Base-by-base conservation (phyloP, 2,888 invertebrate species). In the Pycnomerus fuliginosus region DNA sequence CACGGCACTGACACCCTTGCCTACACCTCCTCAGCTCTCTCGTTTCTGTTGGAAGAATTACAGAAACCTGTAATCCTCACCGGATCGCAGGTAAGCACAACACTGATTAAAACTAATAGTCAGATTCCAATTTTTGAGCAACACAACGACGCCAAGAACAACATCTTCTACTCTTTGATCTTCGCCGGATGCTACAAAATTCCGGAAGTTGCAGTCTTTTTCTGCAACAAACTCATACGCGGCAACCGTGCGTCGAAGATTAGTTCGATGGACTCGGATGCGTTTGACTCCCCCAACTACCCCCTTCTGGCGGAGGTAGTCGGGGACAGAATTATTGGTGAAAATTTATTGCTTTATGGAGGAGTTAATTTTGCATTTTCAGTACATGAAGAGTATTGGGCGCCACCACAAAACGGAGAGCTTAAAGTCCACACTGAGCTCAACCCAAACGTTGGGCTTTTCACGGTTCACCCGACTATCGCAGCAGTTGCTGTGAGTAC, bases 1-100 rank as follows among this genome's bases (percentile, higher is more conserved):
- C 97, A 98, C 67, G 98, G 98, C 0, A 98, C 94, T 0, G 98
- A 98, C 67, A 98, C 98, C 0, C 76, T 98, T 56, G 85, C 92
- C 3, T 98, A 96, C 70, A 96, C 97, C 0, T 93, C 98, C 0
- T 95, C 96, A 0, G 96, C 95, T 0, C 74, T 98, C 1, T 96
- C 96, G 0, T 98, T 96, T 69, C 96, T 98, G 92, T 79, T 97
- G 64, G 94, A 97, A 69, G 88, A 94, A 61, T 80, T 98, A 1
- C 91, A 92, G 8, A 98, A 98, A 72, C 85, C 91, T 3, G 86
- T 98, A 8, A 84, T 98, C 16, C 76, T 98, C 28, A 98, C 97
- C 2, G 97, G 97, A 10, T 89, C 95, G 4, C 94, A 90, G 76
- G 82, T 85, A 71, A 62, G 44, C 52, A n/a, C 23, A 23, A 22